These are phyloP conservation scores for Melikaiella ostensackeni DNA, from an alignment of 2,888 invertebrate genomes.

Conservation along the genomic window DNA sequence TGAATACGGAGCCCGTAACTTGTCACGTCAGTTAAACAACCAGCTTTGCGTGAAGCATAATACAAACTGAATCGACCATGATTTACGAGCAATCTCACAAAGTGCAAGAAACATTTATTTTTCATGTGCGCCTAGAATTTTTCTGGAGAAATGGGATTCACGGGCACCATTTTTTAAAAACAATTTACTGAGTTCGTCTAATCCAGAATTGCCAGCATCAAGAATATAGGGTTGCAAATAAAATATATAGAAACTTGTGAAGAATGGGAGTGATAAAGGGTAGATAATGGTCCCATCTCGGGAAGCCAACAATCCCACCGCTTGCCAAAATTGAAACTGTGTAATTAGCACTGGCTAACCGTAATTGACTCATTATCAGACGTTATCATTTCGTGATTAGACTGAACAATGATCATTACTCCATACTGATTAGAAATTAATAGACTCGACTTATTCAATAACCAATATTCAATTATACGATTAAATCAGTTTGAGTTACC, in stretches of 20 bases:
- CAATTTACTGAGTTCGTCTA: too few species aligned
- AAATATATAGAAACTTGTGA: not conserved
- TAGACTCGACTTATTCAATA: conserved; percentile 11
- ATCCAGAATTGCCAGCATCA: too few species aligned
- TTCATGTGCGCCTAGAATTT: not conserved
- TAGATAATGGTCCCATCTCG: conserved; percentile 2
- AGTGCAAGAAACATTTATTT: not conserved
- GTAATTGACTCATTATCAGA: conserved; percentile 15
- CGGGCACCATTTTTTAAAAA: too few species aligned
- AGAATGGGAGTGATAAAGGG: not conserved
- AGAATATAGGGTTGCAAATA: not conserved
- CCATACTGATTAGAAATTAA: not conserved
- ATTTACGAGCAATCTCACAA: not conserved
- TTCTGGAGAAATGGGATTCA: not conserved
- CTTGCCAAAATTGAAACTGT: conserved; percentile 10
- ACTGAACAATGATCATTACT: not conserved
- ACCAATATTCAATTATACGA: too few species aligned
- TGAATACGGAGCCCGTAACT: not conserved
- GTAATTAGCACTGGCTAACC: conserved; percentile 4
- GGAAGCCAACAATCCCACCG: not conserved
- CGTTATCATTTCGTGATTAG: not conserved
- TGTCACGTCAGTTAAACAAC: not conserved
- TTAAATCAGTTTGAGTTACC: not conserved
- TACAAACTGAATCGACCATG: not conserved
- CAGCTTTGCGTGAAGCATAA: not conserved